Evolutionary conservation across 2,113 vertebrate genomes (phyloP), one percentile per base, ranked within the genome.

Genomic region (Gymnobelideus leadbeateri): DNA sequence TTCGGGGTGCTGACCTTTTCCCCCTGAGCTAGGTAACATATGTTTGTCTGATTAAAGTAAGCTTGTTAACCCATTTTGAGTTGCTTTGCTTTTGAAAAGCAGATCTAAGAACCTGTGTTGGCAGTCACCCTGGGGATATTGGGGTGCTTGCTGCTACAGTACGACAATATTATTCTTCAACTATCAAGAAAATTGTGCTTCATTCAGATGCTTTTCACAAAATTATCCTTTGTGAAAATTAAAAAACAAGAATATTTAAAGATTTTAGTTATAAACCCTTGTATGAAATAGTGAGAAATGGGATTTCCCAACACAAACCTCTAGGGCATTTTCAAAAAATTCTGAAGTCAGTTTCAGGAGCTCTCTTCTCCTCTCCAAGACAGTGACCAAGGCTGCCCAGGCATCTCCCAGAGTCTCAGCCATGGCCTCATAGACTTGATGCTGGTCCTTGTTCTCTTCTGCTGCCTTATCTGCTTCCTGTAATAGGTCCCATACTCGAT

Each of bases 341-440:
- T 98, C 98, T 11, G 98, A 97, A 1, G 99, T 98, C 92, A 99
- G 96, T 24, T 92, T 97, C 94, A 99, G 98, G 47, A 99, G 99
- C 0, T 98, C 96, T 96, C 98, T 98, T 53, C 99, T 98, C 93
- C 98, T 99, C 95, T 99, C 98, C 25, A 99, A 98, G 96, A 99
- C 98, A 9, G 94, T 37, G 6, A 99, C 98, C 8, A 99, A 98
- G 24, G 98, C 97, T 52, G 97, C 97, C 99, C 99, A 99, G 0
- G 99, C 99, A 91, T 99, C 99, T 0, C 98, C 99, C 96, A 99
- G 98, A 0, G 99, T 99, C 0, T 97, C 92, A 0, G 98, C 99
- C 99, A 99, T 99, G 84, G 99, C 99, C 3, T 98, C 96, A 0
- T 98, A 98, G 94, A 99, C 98, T 50, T 97, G 98, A 89, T 97